Evolutionary conservation across 2,113 vertebrate species (phyloP).

Genomic region (Sminthopsis crassicaudata): DNA sequence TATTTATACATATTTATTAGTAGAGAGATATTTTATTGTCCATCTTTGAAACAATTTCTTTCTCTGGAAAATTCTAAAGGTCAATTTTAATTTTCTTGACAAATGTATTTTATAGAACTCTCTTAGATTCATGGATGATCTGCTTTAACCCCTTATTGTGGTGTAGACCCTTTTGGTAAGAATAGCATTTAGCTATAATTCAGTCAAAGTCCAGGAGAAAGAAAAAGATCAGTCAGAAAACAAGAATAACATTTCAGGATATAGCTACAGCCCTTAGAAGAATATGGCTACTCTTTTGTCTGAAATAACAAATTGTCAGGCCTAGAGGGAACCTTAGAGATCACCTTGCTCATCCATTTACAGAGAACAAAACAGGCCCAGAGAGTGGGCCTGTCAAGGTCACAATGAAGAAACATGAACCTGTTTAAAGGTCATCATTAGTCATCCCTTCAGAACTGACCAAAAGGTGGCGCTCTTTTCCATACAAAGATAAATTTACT

Average conservation of each 20-base stretch:
- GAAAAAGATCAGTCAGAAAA: slow-evolving; percentile 54
- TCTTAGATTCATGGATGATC: background rate
- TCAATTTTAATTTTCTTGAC: slow-evolving; percentile 41
- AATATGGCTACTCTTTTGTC: background rate
- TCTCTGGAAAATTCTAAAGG: background rate
- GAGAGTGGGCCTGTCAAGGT: background rate
- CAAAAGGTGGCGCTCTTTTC: background rate
- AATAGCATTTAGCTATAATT: slow-evolving; percentile 42
- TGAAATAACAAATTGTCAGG: background rate
- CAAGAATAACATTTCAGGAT: slow-evolving; percentile 39
- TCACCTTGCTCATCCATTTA: background rate
- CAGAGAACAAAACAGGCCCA: background rate
- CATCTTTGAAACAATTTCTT: slow-evolving; percentile 46
- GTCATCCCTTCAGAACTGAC: background rate
- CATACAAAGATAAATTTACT: background rate
- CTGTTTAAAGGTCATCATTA: background rate
- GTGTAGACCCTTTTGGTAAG: background rate
- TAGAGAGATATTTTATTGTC: background rate
- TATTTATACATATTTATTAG: background rate
- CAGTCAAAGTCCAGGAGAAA: slow-evolving; percentile 59
- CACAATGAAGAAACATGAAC: background rate
- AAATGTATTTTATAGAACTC: slow-evolving; percentile 22
- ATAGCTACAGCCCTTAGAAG: background rate
- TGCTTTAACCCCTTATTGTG: background rate
- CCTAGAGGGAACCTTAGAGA: background rate